Conservation (phyloP, 2,888 invertebrate species). For the Vandiemenella viatica region DNA sequence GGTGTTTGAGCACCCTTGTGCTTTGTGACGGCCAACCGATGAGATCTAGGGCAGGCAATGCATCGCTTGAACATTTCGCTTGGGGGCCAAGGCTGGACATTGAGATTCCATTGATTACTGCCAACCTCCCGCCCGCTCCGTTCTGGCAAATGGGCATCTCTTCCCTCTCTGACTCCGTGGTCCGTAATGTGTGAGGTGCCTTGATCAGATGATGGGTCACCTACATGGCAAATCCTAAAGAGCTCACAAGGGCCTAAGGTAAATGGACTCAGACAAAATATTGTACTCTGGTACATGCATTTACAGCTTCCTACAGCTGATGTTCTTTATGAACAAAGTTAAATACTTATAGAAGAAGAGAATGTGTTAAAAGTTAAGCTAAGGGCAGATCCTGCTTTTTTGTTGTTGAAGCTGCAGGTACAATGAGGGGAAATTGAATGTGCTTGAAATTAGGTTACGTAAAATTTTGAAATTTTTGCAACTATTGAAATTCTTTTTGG, state of each 20-base stretch:
- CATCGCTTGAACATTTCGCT: slow-evolving; percentile 11
- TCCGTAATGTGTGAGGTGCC: slow-evolving; percentile 9
- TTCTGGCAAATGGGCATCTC: slow-evolving; percentile 1
- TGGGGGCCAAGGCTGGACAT: slow-evolving; percentile 11
- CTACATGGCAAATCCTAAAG: slow-evolving; percentile 24
- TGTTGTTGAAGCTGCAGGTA: neutral
- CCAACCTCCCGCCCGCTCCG: slow-evolving; percentile 9
- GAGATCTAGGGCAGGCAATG: slow-evolving; percentile 13
- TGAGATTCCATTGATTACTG: slow-evolving; percentile 8
- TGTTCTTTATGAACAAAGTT: neutral
- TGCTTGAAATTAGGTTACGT: neutral
- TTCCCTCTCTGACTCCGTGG: slow-evolving; percentile 9
- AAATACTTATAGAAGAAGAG: neutral
- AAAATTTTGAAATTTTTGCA: no score
- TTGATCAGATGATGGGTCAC: slow-evolving; percentile 12
- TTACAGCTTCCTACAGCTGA: slow-evolving; percentile 2
- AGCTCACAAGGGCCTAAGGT: slow-evolving; percentile 30
- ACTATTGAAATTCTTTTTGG: no score
- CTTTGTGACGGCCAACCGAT: slow-evolving; percentile 15
- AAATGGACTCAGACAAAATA: slow-evolving; percentile 24
- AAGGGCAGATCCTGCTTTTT: no score
- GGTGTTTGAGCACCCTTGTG: slow-evolving; percentile 12
- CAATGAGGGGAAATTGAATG: neutral
- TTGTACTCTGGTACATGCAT: slow-evolving; percentile 13
- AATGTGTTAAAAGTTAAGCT: neutral